Base-by-base conservation (phyloP, 2,797 vertebrate genomes). In the Malurus leucopterus region DNA sequence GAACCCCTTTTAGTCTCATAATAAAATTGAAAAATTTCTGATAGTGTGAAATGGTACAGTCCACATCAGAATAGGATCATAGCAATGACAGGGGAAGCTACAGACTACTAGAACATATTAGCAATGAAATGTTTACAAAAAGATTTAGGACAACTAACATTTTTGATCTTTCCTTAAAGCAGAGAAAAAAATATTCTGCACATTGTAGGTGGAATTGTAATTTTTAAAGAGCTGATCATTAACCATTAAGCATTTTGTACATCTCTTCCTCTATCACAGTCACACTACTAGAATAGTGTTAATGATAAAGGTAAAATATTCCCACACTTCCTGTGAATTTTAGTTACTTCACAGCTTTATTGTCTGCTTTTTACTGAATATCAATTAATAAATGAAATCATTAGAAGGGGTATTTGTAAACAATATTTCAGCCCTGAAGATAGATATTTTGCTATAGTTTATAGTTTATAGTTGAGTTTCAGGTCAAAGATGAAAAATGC, bases 231-330 rank as follows among this genome's bases (percentile, higher is more conserved):
- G 3, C 2, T 47, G 24, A 38, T 36, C 0, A 23, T 11, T 36
- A 62, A 29, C 9, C 1, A 15, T 69, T 62, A 62, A 29, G 8
- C 1, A 15, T 69, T 62, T 75, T 30, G 8, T 30, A 50, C 2
- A 15, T 2, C 8, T 68, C 30, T 73, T 62, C 8, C 2, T 38
- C 1, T 0, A 6, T 18, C 51, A 73, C 8, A 40, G 2, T 43
- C 64, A 46, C 8, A 9, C 4, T 50, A 11, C 11, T 34, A 23
- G 26, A 76, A 32, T 2, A 32, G 11, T 22, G 4, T 44, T 50
- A 64, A 58, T 29, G 4, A 1, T 47, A 50, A 43, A 61, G 3
- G 14, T 18, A n/a, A 87, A 90, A 68, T 61, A 82, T 61, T 67
- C 13, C 18, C 9, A 40, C 5, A 27, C 2, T 34, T 62, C 16